phyloP scores from a whole-genome alignment of 2,797 vertebrate genomes.

The Squalus acanthias region DNA sequence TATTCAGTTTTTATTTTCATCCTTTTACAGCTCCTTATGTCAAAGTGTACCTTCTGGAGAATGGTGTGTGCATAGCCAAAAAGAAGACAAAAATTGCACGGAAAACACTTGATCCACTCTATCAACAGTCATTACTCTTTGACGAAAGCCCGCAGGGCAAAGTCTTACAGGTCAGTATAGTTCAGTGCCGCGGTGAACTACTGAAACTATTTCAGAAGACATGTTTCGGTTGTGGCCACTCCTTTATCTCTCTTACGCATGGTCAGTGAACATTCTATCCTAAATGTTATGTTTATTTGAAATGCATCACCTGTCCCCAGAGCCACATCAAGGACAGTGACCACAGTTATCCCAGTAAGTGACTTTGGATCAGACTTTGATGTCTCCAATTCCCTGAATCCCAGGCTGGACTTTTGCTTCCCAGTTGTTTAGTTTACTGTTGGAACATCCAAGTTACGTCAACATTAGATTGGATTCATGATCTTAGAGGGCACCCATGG shows the following conservation, averaged over 20 bases:
- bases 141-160: conserved; percentile 95
- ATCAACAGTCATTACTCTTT: conserved; percentile 91
- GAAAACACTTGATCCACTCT: conserved; percentile 95
- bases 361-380: not conserved
- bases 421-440: not conserved
- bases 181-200: not conserved
- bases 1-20: not conserved
- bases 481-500: not conserved
- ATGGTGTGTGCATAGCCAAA: conserved; percentile 92
- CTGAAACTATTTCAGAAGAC: not conserved
- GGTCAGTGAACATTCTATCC: not conserved
- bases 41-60: conserved; percentile 95
- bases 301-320: not conserved
- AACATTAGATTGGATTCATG: not conserved
- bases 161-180: conserved; percentile 86
- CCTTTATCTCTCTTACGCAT: not conserved
- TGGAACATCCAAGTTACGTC: not conserved
- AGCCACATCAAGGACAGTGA: not conserved
- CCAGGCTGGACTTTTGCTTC: too few relatives aligned
- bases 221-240: not conserved
- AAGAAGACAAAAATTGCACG: conserved; percentile 98
- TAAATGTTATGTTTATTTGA: not conserved
- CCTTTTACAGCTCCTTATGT: conserved; percentile 82
- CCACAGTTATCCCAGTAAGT: not conserved
- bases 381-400: not conserved